These are phyloP conservation scores for Trematomus loennbergii DNA, from an alignment of 2,113 vertebrate species.

Conservation along the genomic window DNA sequence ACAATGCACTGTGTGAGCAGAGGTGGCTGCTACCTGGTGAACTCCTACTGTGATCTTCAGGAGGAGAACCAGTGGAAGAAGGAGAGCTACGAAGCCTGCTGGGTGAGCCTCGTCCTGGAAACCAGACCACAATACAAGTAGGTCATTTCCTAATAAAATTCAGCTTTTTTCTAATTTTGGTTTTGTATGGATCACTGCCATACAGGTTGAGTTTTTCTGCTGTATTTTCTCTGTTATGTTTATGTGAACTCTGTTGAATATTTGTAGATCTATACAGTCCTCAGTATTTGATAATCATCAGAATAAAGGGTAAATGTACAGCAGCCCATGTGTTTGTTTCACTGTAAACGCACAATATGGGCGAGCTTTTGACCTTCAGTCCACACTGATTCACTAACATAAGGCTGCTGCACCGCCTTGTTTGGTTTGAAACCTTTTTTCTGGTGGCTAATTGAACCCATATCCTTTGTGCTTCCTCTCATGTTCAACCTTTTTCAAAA, in stretches of 20 bases:
- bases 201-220: background rate
- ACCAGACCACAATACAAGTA: slow-evolving; percentile 79
- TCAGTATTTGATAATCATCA: background rate
- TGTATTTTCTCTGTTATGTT: background rate
- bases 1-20: slow-evolving; percentile 80
- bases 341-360: background rate
- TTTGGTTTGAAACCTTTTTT: background rate
- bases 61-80: slow-evolving; percentile 73
- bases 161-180: background rate
- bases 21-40: slow-evolving; percentile 72
- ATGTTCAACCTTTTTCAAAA: no score
- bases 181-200: background rate
- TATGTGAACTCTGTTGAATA: background rate
- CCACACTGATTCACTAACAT: background rate
- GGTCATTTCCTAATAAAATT: slow-evolving; percentile 2
- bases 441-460: no score
- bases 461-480: no score
- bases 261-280: background rate
- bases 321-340: background rate
- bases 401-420: background rate
- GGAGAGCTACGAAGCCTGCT: slow-evolving; percentile 75
- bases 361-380: background rate
- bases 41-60: slow-evolving; percentile 76
- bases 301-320: background rate
- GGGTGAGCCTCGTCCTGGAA: slow-evolving; percentile 80